Evolutionary conservation across 2,113 vertebrate species (phyloP).

Genomic region (Prunella fulvescens): DNA sequence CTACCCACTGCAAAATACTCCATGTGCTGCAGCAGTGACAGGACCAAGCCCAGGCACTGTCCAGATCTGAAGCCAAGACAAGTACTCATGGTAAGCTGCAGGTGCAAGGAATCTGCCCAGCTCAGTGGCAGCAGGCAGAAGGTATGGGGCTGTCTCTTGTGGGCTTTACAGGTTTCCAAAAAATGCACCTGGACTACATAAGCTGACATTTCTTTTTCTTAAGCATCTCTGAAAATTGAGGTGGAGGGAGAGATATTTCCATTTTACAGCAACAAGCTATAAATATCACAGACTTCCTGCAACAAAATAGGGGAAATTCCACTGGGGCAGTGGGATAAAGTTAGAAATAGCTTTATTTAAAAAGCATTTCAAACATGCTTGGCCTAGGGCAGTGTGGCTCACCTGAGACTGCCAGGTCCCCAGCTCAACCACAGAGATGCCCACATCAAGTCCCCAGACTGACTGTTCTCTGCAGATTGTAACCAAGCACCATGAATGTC

Average conservation of each 20-base stretch:
- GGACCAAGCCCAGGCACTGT: neutral
- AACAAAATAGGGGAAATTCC: neutral
- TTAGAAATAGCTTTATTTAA: neutral
- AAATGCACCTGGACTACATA: neutral
- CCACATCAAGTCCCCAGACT: neutral
- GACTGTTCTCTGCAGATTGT: rapidly evolving
- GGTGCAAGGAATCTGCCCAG: neutral
- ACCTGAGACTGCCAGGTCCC: neutral
- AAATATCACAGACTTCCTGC: neutral
- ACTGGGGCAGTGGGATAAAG: neutral
- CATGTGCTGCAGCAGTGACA: neutral
- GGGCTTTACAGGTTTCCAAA: neutral
- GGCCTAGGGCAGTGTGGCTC: neutral
- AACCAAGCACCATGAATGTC: rapidly evolving
- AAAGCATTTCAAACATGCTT: neutral
- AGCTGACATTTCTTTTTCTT: neutral
- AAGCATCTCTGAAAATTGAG: neutral
- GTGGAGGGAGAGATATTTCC: neutral
- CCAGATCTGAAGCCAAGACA: neutral
- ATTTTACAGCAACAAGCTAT: neutral
- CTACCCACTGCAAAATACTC: neutral
- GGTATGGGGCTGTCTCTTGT: neutral
- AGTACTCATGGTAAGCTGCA: neutral
- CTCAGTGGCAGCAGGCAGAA: neutral
- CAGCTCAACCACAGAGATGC: neutral